Evolutionary conservation across 1,140 invertebrate genomes (phyloP).

Genomic region (Drosophila ercepeae): DNA sequence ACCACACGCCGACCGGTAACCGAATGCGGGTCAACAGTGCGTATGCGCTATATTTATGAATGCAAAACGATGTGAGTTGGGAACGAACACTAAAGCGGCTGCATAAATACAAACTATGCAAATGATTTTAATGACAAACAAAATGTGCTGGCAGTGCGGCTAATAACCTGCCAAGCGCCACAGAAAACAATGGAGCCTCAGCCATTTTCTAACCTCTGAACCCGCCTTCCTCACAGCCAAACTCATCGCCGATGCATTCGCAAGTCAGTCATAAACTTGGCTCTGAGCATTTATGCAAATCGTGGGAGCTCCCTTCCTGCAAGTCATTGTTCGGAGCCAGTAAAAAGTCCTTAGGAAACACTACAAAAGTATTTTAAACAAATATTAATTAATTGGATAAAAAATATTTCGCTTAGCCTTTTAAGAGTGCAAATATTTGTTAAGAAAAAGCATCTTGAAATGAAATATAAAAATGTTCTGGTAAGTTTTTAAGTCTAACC

Average conservation of each 20-base stretch:
- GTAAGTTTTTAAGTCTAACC: too few species aligned
- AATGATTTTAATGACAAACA: slow-evolving; percentile 72
- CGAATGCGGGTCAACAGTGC: slow-evolving; percentile 63
- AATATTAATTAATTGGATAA: not conserved
- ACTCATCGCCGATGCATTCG: slow-evolving; percentile 47
- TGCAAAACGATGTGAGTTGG: slow-evolving; percentile 55
- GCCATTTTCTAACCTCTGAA: slow-evolving; percentile 10
- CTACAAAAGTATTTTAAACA: too few species aligned
- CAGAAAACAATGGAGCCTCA: slow-evolving; percentile 15
- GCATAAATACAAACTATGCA: slow-evolving; percentile 67
- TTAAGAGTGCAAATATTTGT: not conserved
- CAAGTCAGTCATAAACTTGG: slow-evolving; percentile 70
- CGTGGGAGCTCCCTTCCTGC: slow-evolving; percentile 12
- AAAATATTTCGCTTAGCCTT: too few species aligned
- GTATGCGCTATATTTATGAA: slow-evolving; percentile 73
- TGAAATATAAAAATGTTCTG: too few species aligned
- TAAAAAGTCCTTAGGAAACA: too few species aligned
- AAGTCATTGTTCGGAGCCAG: slow-evolving; percentile 11
- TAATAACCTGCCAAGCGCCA: slow-evolving; percentile 56
- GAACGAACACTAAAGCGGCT: slow-evolving; percentile 33
- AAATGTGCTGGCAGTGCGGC: slow-evolving; percentile 54
- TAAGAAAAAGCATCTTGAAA: too few species aligned
- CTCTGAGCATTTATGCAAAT: slow-evolving; percentile 68
- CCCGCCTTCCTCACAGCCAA: not conserved
- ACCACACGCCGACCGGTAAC: not conserved